phyloP scores from a whole-genome alignment of 1,140 invertebrate species.

The Drosophila sturtevanti region DNA sequence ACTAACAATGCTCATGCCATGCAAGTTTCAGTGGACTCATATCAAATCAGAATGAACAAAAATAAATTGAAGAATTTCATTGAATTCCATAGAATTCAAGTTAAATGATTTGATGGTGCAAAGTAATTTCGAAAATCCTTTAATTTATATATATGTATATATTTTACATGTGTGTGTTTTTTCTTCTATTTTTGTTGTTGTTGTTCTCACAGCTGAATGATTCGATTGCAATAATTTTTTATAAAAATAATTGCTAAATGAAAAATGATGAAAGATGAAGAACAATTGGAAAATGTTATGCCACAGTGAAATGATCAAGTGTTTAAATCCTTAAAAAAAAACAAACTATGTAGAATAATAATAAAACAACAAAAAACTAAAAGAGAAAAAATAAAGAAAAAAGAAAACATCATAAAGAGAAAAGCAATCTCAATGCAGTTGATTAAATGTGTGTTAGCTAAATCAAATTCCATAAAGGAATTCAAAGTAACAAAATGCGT shows the following conservation, averaged over 20 bases:
- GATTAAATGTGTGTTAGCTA: constrained; percentile 71
- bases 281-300: constrained; percentile 17
- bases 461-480: constrained; percentile 61
- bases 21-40: not conserved
- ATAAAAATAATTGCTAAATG: not conserved
- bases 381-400: not conserved
- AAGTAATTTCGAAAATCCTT: not conserved
- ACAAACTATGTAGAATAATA: no score
- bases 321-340: not conserved
- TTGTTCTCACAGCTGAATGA: not conserved
- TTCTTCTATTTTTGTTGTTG: constrained; percentile 2
- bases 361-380: no score
- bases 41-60: not conserved
- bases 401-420: constrained; percentile 11
- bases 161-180: not conserved
- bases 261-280: not conserved
- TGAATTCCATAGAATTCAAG: not conserved
- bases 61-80: not conserved
- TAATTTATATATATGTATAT: not conserved
- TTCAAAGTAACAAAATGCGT: constrained; percentile 72
- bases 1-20: no score
- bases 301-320: constrained; percentile 10
- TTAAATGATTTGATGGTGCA: no score
- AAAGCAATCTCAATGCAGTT: constrained; percentile 72
- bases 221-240: not conserved